A percentile compares a stretch with the other conserved stretches of the same genome.
Conservation (phyloP, 2,113 vertebrate species). For the Todiramphus chloris region DNA sequence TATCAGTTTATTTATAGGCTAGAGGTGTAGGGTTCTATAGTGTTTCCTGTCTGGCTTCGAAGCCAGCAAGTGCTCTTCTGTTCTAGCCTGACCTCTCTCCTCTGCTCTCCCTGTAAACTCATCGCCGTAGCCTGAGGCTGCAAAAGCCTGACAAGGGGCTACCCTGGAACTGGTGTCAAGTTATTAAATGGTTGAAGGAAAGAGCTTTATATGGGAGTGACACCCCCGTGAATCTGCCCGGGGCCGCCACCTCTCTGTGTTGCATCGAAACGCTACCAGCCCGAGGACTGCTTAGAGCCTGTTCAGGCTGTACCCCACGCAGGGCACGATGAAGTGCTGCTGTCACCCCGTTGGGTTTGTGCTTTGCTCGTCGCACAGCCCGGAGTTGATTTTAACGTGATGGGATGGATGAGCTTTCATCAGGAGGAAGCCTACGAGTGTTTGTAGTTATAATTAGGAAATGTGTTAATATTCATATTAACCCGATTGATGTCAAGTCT, state of each 20-base stretch:
- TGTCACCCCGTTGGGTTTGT: background rate
- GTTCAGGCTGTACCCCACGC: fast-evolving
- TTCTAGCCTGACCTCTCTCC: background rate
- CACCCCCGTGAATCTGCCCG: background rate
- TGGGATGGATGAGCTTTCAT: slow-evolving; percentile 19
- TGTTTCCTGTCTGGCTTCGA: background rate
- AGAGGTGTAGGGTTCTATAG: background rate
- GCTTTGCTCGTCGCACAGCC: background rate
- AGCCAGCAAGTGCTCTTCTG: background rate
- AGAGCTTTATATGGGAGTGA: background rate
- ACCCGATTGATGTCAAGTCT: slow-evolving; percentile 48
- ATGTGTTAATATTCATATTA: slow-evolving; percentile 24
- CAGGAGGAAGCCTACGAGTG: slow-evolving; percentile 22
- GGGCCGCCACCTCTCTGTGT: background rate
- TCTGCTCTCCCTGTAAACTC: background rate
- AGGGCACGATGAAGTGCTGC: background rate
- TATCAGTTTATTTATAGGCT: background rate
- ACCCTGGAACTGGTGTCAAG: slow-evolving; percentile 1
- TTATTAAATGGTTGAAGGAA: background rate
- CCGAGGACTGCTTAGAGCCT: background rate
- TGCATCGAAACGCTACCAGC: background rate
- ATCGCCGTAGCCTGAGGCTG: background rate
- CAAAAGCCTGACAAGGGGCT: background rate
- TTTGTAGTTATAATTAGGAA: slow-evolving; percentile 61
- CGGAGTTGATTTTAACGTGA: background rate